Conservation (phyloP, 2,113 vertebrate genomes). For the Rhea americana region DNA sequence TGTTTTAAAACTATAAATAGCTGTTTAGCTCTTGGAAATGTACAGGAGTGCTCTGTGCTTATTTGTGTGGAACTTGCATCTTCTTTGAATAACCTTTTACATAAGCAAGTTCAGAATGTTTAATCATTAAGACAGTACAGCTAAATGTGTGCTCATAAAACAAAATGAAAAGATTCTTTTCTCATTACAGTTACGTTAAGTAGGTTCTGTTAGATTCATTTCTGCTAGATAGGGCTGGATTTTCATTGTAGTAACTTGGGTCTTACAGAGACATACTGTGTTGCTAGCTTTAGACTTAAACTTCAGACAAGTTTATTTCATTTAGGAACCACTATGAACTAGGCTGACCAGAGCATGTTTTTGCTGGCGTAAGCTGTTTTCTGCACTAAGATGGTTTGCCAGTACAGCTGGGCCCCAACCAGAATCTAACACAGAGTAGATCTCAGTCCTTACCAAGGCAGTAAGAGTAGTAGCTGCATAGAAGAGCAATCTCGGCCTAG, state of each 20-base stretch:
- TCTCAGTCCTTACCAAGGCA: background rate
- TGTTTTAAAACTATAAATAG: background rate
- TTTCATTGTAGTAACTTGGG: background rate
- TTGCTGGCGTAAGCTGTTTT: background rate
- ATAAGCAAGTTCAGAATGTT: background rate
- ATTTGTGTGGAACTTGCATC: background rate
- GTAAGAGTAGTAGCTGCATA: background rate
- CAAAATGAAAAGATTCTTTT: background rate
- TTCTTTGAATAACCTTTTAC: background rate
- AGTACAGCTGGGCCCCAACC: background rate
- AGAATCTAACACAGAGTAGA: background rate
- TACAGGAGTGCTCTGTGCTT: background rate
- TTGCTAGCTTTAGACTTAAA: background rate
- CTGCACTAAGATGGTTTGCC: background rate
- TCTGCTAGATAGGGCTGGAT: background rate
- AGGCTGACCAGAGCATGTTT: background rate
- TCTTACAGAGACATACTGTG: background rate
- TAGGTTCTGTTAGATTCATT: background rate
- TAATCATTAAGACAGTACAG: background rate
- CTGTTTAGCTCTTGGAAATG: background rate
- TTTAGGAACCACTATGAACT: background rate
- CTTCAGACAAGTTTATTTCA: background rate
- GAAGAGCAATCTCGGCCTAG: background rate
- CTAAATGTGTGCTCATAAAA: background rate
- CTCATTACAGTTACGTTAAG: background rate